These are phyloP conservation scores for Caenorhabditis plicata DNA, from an alignment of 2,888 invertebrate species.

Conservation along the genomic window DNA sequence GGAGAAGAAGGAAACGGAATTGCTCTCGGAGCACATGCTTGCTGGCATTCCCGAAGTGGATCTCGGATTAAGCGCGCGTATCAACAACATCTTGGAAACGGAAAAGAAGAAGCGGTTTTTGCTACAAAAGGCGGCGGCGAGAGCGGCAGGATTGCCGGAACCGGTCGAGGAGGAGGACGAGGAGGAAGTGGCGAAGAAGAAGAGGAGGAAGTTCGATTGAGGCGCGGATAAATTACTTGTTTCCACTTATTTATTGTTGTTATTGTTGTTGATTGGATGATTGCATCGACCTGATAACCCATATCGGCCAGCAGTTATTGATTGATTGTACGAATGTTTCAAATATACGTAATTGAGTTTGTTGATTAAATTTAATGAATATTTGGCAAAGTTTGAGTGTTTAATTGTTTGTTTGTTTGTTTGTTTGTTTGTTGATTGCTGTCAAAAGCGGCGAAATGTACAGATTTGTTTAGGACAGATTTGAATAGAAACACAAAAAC, in stretches of 20 bases:
- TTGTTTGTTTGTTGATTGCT: too few relatives aligned
- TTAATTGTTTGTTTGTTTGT: slow-evolving; percentile 1
- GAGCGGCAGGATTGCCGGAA: slow-evolving; percentile 19
- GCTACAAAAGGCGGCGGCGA: slow-evolving; percentile 70
- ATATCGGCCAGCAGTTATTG: too few relatives aligned
- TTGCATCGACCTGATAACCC: too few relatives aligned
- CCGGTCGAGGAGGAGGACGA: slow-evolving; percentile 25
- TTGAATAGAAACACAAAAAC: too few relatives aligned
- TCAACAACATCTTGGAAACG: slow-evolving; percentile 96
- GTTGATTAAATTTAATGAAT: too few relatives aligned
- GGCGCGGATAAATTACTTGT: background rate
- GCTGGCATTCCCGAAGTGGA: slow-evolving; percentile 99
- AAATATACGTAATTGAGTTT: too few relatives aligned
- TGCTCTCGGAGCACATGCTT: slow-evolving; percentile 99
- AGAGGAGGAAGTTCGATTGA: slow-evolving; percentile 11
- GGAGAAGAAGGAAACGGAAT: slow-evolving; percentile 89
- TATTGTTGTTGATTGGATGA: too few relatives aligned
- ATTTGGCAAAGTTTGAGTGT: too few relatives aligned
- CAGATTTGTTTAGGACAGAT: too few relatives aligned
- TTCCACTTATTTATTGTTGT: too few relatives aligned
- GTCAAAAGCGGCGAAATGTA: too few relatives aligned
- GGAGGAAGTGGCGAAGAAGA: slow-evolving; percentile 8
- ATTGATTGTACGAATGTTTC: too few relatives aligned
- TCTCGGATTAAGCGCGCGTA: slow-evolving; percentile 94
- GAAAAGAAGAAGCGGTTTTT: slow-evolving; percentile 94